Percentiles rank a stretch among this genome's conserved stretches.
These are phyloP conservation scores for Cryptus armator DNA, from an alignment of 2,888 invertebrate genomes.

Conservation along the genomic window DNA sequence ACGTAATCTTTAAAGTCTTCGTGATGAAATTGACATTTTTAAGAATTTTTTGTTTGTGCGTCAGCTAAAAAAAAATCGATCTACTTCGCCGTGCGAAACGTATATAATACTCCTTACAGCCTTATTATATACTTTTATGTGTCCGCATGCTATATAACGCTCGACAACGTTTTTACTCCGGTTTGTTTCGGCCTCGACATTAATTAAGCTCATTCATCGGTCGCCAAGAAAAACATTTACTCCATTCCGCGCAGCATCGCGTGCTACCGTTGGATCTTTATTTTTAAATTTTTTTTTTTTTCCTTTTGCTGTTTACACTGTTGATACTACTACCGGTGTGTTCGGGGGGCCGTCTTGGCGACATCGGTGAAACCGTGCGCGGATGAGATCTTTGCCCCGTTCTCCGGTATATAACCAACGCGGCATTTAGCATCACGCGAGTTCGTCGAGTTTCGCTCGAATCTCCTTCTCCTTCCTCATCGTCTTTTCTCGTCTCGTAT, in stretches of 20 bases:
- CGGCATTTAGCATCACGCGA: slow-evolving; percentile 54
- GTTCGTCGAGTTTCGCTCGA: slow-evolving; percentile 31
- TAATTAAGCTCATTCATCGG: slow-evolving; percentile 68
- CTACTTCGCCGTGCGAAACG: too few species aligned
- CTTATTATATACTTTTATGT: not conserved
- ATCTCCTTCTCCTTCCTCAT: slow-evolving; percentile 1
- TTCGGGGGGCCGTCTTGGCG: slow-evolving; percentile 19
- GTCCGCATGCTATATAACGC: slow-evolving; percentile 2
- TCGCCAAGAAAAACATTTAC: slow-evolving; percentile 67
- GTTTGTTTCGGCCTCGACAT: slow-evolving; percentile 52
- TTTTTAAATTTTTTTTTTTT: not conserved
- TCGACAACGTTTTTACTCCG: slow-evolving; percentile 51
- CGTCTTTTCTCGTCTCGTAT: slow-evolving; percentile 27
- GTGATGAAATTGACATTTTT: too few species aligned
- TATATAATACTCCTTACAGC: not conserved
- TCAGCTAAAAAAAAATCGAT: too few species aligned
- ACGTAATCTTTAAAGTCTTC: too few species aligned
- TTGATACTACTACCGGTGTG: not conserved
- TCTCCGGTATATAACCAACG: not conserved
- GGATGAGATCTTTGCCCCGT: slow-evolving; percentile 15
- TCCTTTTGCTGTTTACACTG: slow-evolving; percentile 44
- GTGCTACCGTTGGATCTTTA: slow-evolving; percentile 36
- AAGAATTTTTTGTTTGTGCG: too few species aligned
- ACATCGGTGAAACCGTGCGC: slow-evolving; percentile 41
- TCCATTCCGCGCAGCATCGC: slow-evolving; percentile 32